Evolutionary conservation across 2,113 vertebrate genomes (phyloP), one percentile per base, ranked within the genome.

Genomic region (Nipponia nippon): DNA sequence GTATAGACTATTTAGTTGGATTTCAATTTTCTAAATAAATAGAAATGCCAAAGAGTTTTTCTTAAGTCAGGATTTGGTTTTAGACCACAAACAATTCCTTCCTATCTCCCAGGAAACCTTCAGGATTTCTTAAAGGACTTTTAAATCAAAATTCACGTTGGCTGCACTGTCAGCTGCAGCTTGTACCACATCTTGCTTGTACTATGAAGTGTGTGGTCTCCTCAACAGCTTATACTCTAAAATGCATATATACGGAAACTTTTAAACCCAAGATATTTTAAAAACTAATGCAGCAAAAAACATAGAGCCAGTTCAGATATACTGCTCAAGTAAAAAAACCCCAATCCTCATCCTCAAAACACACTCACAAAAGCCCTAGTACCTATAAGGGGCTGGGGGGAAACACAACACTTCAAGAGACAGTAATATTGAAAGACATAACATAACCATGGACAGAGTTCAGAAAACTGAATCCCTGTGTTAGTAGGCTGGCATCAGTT

Each of bases 11-110:
- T 87, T 96, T 77, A 91, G 84, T 1, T 80, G 50, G 29, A 85
- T 88, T 93, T 87, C 84, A 69, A 93, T 90, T 95, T 95, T 90
- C 91, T 89, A 93, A 97, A 95, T 94, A 96, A 97, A 95, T 18
- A 95, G 95, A 90, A 93, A 89, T 42, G 46, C 38, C 80, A 56
- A 80, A 7, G 67, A n/a, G n/a, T 44, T 77, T 83, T 93, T 85
- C 55, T 62, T 62, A 84, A 88, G 25, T n/a, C 22, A 72, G 14
- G 38, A 91, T n/a, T 72, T 82, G 34, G 7, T 85, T 89, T 91
- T 22, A 62, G 69, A 95, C 81, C 75, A 94, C 73, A 95, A 50
- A 76, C 32, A 83, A 75, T 53, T 70, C 16, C 27, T 36, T 36
- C 44, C 29, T 27, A 72, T 76, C 21, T 78, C 44, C 20, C 34